Evolutionary conservation across 2,797 vertebrate species (phyloP).

Genomic region (Lates japonicus): DNA sequence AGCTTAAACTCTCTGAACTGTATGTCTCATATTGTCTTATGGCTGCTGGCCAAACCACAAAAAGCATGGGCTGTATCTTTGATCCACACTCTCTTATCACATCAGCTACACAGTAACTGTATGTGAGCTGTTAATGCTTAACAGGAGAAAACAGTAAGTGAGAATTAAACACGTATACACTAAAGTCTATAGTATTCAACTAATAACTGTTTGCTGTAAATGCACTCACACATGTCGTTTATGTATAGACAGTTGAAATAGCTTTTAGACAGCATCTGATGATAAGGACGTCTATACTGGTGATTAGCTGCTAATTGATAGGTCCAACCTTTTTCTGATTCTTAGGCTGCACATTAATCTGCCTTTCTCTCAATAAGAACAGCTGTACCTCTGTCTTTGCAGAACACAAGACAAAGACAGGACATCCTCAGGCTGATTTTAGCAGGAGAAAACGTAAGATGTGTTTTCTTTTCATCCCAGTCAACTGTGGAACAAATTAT

Average conservation of each 20-base stretch:
- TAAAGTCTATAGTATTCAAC: not conserved
- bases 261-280: not conserved
- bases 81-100: not conserved
- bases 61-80: not conserved
- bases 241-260: not conserved
- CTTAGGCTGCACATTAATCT: not conserved
- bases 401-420: constrained; percentile 85
- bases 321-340: not conserved
- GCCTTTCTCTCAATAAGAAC: constrained; percentile 1
- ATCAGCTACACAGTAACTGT: not conserved
- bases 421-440: constrained; percentile 88
- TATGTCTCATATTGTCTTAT: constrained; percentile 3
- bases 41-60: constrained; percentile 6
- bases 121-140: not conserved
- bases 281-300: not conserved
- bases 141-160: not conserved
- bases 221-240: not conserved
- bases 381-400: constrained; percentile 46
- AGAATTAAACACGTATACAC: not conserved
- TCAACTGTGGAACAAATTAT: not conserved
- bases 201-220: not conserved
- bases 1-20: not conserved
- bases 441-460: constrained; percentile 86
- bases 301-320: not conserved
- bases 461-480: constrained; percentile 22